Conservation (phyloP, 2,888 invertebrate species). For the Crossocerus cetratus region DNA sequence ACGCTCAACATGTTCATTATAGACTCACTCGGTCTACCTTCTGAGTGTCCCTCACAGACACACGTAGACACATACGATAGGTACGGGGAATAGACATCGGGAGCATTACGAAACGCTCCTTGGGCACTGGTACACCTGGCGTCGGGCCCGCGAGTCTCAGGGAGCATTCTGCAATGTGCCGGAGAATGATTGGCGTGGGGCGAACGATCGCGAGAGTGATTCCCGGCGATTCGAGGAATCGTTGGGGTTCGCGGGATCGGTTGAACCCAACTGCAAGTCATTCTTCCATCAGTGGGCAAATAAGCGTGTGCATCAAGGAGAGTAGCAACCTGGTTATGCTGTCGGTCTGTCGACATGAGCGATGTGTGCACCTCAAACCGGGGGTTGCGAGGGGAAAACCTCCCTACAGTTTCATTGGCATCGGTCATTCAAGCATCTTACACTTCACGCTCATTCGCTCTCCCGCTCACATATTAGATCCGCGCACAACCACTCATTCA, state of each 20-base stretch:
- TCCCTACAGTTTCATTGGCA: conserved; percentile 22
- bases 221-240: too few relatives aligned
- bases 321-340: too few relatives aligned
- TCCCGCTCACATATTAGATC: neutral
- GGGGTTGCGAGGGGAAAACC: neutral
- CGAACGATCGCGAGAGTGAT: neutral
- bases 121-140: neutral
- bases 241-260: too few relatives aligned
- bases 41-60: too few relatives aligned
- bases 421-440: conserved; percentile 32
- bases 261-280: neutral
- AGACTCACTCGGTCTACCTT: too few relatives aligned
- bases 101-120: conserved; percentile 14
- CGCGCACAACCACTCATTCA: neutral
- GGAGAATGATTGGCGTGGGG: neutral
- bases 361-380: conserved; percentile 31
- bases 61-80: conserved; percentile 18
- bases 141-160: neutral
- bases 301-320: conserved; percentile 18
- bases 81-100: conserved; percentile 24
- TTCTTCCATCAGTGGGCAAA: conserved; percentile 19
- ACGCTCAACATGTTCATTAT: neutral
- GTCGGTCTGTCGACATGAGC: too few relatives aligned
- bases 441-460: neutral
- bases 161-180: conserved; percentile 15